phyloP scores from a whole-genome alignment of 1,140 invertebrate genomes.

The Magallana gigas region DNA sequence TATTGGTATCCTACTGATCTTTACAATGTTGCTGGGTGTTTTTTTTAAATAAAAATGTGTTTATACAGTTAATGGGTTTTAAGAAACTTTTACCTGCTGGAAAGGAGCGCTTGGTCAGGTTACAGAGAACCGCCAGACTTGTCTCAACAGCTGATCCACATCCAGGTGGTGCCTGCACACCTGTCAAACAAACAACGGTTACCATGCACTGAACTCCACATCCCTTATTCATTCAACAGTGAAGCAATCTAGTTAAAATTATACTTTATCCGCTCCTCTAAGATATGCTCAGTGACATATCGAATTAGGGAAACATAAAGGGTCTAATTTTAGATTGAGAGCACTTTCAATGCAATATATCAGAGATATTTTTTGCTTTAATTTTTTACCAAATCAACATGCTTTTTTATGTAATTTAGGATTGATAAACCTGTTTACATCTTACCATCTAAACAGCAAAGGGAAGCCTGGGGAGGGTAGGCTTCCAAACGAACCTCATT shows the following conservation, averaged over 20 bases:
- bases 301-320: too few species aligned
- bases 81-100: not conserved
- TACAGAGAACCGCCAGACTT: not conserved
- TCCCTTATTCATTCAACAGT: too few species aligned
- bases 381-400: not conserved
- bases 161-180: not conserved
- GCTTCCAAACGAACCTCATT: conserved; percentile 7
- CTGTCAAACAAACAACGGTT: not conserved
- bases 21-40: too few species aligned
- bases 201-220: not conserved
- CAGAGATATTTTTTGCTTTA: too few species aligned
- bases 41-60: too few species aligned
- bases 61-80: too few species aligned
- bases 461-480: conserved; percentile 38
- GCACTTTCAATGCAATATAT: too few species aligned
- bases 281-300: too few species aligned
- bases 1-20: too few species aligned
- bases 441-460: conserved; percentile 52
- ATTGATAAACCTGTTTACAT: not conserved
- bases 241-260: too few species aligned
- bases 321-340: too few species aligned
- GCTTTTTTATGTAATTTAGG: not conserved
- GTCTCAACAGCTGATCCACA: not conserved
- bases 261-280: too few species aligned
- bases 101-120: conserved; percentile 19